Conservation (phyloP, 2,113 vertebrate species). For the Tetrao urogallus region DNA sequence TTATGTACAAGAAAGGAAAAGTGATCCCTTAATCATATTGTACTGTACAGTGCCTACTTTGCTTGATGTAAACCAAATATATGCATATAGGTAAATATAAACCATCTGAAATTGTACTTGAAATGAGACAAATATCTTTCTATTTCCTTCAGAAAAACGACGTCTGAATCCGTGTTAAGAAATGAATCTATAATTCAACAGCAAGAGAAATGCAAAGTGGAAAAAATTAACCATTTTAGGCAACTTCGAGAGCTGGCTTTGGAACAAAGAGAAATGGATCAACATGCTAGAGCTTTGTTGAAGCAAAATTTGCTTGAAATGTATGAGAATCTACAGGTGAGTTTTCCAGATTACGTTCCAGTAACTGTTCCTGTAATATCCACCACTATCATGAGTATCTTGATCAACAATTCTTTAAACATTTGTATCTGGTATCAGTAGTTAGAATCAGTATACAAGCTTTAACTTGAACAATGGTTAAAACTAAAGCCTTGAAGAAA, state of each 20-base stretch:
- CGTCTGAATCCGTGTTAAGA: conserved; percentile 65
- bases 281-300: conserved; percentile 66
- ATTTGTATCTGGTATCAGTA: background rate
- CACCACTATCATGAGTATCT: background rate
- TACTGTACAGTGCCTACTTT: background rate
- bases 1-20: background rate
- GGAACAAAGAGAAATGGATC: conserved; percentile 76
- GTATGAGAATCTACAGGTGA: conserved; percentile 84
- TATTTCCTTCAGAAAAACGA: conserved; percentile 74
- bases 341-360: background rate
- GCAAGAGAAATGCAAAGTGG: conserved; percentile 73
- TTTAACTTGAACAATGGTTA: background rate
- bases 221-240: conserved; percentile 83
- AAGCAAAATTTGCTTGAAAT: conserved; percentile 78
- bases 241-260: conserved; percentile 74
- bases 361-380: background rate
- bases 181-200: conserved; percentile 75
- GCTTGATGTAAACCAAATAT: background rate
- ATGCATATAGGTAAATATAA: background rate
- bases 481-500: background rate
- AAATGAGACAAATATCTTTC: background rate
- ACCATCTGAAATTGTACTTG: background rate
- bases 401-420: background rate
- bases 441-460: background rate
- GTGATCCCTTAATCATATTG: background rate